Evolutionary conservation across 2,797 vertebrate genomes (phyloP), one percentile per base, ranked within the genome.

Genomic region (Lepus oiostolus): DNA sequence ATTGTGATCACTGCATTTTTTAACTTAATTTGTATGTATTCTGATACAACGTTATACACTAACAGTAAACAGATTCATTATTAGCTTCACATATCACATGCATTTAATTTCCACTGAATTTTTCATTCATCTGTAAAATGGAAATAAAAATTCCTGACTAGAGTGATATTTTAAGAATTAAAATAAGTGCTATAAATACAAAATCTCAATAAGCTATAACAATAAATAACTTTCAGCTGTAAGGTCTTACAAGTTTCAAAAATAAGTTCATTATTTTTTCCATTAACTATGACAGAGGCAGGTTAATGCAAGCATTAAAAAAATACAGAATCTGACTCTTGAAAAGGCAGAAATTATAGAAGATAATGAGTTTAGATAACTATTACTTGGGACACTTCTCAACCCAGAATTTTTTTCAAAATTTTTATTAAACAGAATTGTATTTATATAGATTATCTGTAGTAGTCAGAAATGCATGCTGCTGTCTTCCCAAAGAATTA

Each of bases 1-100:
- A 95, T 83, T 94, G 32, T 91, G 52, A 91, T 87, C 72, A 85
- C 9, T 79, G 2, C 38, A 91, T 81, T 95, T 93, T 60, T n/a
- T 19, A 95, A 95, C 8, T 84, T 17, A 92, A 76, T 83, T 52
- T 87, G 5, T 90, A 93, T 63, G 11, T 63, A 90, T 58, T 83
- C 16, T 93, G 24, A 81, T 68, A 5, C 9, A 87, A 54, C 85
- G 28, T 47, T 89, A 91, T 1, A 88, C 14, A 81, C 21, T 30
- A 89, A 52, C 4, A 86, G 32, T 63, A 91, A 93, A 94, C 4
- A 67, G 22, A 3, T 76, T 88, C 58, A 28, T 72, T 60, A 88
- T 24, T 74, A 88, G 76, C 21, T 76, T 89, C 9, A 54, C 26
- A 52, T 50, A 60, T 54, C 38, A 65, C 19, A 88, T 35, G 22